These are phyloP conservation scores for Malacosoma neustria DNA, from an alignment of 2,888 invertebrate genomes.

Conservation along the genomic window DNA sequence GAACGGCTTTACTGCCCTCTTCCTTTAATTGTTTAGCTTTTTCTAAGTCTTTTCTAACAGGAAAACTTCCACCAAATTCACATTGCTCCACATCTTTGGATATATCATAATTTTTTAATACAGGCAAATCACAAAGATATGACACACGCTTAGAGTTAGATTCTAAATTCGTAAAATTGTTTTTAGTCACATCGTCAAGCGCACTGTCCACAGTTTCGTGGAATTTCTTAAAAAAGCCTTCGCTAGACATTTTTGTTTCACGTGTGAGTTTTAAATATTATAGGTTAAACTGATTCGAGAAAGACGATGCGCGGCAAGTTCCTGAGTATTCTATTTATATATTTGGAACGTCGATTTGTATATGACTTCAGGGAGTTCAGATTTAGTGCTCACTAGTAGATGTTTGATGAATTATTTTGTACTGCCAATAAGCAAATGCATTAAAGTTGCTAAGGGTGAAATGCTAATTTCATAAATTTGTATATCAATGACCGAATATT, in stretches of 20 bases:
- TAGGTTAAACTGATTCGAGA: conserved; percentile 39
- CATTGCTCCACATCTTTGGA: conserved; percentile 50
- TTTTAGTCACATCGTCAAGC: conserved; percentile 72
- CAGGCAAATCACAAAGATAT: conserved; percentile 73
- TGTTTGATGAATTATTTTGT: neutral
- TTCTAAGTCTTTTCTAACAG: conserved; percentile 71
- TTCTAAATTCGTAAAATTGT: conserved; percentile 77
- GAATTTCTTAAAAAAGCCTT: conserved; percentile 78
- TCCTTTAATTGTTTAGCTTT: conserved; percentile 79
- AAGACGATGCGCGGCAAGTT: conserved; percentile 39
- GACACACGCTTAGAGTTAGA: conserved; percentile 79
- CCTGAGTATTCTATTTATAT: conserved; percentile 55
- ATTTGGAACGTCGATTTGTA: conserved; percentile 44
- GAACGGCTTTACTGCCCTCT: conserved; percentile 83
- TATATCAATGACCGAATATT: too few species aligned
- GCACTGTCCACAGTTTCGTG: conserved; percentile 75
- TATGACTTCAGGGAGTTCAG: conserved; percentile 41
- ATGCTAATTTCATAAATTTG: too few species aligned
- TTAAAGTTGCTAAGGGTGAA: too few species aligned
- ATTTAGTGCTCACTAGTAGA: conserved; percentile 12
- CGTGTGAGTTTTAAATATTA: conserved; percentile 18
- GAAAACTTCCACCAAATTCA: conserved; percentile 41
- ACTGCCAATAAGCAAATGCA: neutral
- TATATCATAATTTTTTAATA: conserved; percentile 62
- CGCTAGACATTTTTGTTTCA: conserved; percentile 41